phyloP scores from a whole-genome alignment of 2,888 invertebrate genomes.

The Agrotis clavis region DNA sequence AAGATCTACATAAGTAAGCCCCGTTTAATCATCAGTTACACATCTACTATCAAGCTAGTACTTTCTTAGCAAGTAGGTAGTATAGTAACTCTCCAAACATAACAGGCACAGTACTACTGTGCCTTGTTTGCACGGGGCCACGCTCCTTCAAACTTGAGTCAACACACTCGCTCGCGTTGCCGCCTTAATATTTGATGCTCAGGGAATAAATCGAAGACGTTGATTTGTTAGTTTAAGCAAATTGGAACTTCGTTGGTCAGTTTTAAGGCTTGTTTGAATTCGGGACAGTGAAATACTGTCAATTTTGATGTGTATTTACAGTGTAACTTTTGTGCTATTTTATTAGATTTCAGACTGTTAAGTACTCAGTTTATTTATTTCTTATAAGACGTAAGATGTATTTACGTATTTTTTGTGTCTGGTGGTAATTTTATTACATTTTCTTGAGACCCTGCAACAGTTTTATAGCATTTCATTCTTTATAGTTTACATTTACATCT shows the following conservation, averaged over 20 bases:
- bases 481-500: too few relatives aligned
- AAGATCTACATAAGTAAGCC: too few relatives aligned
- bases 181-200: slow-evolving; percentile 57
- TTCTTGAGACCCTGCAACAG: too few relatives aligned
- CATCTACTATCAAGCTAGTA: slow-evolving; percentile 18
- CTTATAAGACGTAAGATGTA: too few relatives aligned
- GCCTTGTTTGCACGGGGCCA: slow-evolving; percentile 47
- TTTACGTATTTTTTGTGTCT: too few relatives aligned
- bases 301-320: too few relatives aligned
- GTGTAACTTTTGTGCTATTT: too few relatives aligned
- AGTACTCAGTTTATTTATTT: too few relatives aligned
- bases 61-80: slow-evolving; percentile 25
- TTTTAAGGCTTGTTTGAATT: slow-evolving; percentile 31
- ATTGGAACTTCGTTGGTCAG: slow-evolving; percentile 56
- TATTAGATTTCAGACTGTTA: too few relatives aligned
- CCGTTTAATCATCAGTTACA: slow-evolving; percentile 24
- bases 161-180: slow-evolving; percentile 50
- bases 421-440: too few relatives aligned
- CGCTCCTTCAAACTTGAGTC: slow-evolving; percentile 45
- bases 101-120: slow-evolving; percentile 14
- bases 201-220: slow-evolving; percentile 37
- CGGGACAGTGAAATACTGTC: too few relatives aligned
- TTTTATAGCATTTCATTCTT: too few relatives aligned
- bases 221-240: slow-evolving; percentile 52
- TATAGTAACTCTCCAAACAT: slow-evolving; percentile 29